These are phyloP conservation scores for Deroptyus accipitrinus DNA, from an alignment of 2,113 vertebrate species.

Conservation along the genomic window DNA sequence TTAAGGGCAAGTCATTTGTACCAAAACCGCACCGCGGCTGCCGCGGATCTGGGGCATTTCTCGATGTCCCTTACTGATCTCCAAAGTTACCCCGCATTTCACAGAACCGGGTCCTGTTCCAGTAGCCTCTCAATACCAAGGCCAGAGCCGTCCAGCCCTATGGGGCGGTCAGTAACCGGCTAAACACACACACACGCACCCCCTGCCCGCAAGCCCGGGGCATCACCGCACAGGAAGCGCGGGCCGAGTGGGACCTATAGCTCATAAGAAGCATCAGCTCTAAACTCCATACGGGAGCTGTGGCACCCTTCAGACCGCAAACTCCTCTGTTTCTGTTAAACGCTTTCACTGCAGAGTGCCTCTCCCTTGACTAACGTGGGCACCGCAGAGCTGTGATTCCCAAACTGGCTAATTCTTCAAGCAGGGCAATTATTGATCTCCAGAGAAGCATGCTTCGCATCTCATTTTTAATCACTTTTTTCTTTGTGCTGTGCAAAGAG, in stretches of 20 bases:
- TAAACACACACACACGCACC: slow-evolving; percentile 68
- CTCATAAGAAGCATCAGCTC: neutral
- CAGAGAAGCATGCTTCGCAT: neutral
- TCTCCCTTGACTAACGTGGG: neutral
- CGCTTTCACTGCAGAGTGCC: neutral
- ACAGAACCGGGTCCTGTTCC: slow-evolving; percentile 21
- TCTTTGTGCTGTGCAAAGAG: neutral
- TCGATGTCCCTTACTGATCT: neutral
- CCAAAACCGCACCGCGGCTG: neutral
- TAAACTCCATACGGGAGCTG: neutral
- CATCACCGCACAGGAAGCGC: neutral
- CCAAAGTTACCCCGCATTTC: neutral
- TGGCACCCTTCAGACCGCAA: neutral
- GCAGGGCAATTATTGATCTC: slow-evolving; percentile 7
- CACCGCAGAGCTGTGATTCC: neutral
- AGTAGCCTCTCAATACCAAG: slow-evolving; percentile 46
- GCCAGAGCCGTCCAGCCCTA: slow-evolving; percentile 66
- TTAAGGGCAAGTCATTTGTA: neutral
- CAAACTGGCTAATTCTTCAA: slow-evolving; percentile 30
- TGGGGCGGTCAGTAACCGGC: slow-evolving; percentile 68
- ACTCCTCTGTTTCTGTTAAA: neutral
- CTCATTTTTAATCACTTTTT: slow-evolving; percentile 47
- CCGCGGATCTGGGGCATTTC: neutral
- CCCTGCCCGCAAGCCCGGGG: neutral
- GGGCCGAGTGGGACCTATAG: fast-evolving